These are phyloP conservation scores for Drosophila ironensis DNA, from an alignment of 1,140 invertebrate species.

Conservation along the genomic window DNA sequence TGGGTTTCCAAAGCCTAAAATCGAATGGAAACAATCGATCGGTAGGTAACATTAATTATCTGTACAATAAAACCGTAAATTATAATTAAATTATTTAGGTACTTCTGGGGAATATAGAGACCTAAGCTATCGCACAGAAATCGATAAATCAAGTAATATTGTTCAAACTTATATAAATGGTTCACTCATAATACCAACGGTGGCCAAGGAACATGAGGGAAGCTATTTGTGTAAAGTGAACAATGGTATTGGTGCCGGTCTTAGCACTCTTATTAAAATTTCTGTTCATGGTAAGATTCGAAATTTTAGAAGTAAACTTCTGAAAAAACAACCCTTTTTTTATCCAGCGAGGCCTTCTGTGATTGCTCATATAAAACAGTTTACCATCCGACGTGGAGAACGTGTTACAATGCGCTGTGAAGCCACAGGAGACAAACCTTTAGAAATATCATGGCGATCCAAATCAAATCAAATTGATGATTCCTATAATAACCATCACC, in stretches of 20 bases:
- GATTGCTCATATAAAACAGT: conserved; percentile 81
- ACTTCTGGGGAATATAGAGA: conserved; percentile 85
- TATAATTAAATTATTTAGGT: conserved; percentile 32
- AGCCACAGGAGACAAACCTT: conserved; percentile 92
- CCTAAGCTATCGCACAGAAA: conserved; percentile 76
- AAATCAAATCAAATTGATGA: conserved; percentile 83
- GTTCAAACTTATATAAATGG: conserved; percentile 84
- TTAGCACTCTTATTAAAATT: conserved; percentile 88
- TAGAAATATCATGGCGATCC: conserved; percentile 89
- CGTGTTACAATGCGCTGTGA: conserved; percentile 88
- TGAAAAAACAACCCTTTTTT: not conserved
- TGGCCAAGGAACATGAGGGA: conserved; percentile 86
- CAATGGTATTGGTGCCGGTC: conserved; percentile 89
- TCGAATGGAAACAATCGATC: conserved; percentile 87
- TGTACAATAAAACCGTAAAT: not conserved
- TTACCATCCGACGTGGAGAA: conserved; percentile 87
- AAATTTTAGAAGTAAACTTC: not conserved
- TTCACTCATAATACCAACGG: conserved; percentile 83
- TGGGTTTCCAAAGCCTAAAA: conserved; percentile 89
- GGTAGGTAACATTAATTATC: conserved; percentile 62
- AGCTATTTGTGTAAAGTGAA: conserved; percentile 91
- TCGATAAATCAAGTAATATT: conserved; percentile 41
- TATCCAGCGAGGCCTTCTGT: conserved; percentile 71
- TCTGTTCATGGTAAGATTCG: conserved; percentile 87
- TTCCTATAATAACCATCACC: conserved; percentile 83